Conservation (phyloP, 2,113 vertebrate genomes). For the Oncorhynchus kisutch region DNA sequence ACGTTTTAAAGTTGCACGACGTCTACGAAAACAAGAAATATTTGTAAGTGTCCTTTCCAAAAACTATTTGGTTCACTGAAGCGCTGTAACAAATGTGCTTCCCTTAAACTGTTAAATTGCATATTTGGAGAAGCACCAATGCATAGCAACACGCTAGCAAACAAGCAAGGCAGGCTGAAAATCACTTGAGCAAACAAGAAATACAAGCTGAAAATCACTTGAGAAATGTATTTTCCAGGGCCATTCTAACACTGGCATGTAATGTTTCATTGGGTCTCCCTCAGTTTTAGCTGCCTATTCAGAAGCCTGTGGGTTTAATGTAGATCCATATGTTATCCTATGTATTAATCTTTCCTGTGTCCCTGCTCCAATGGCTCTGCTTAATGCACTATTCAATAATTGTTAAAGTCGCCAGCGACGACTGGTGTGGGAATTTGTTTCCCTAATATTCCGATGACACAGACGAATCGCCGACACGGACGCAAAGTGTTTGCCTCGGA, state of each 20-base stretch:
- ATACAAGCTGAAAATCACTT: background rate
- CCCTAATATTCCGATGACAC: constrained; percentile 64
- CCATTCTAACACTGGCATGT: background rate
- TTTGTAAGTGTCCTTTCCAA: constrained; percentile 85
- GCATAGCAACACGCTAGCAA: background rate
- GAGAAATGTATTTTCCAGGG: background rate
- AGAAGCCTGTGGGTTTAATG: background rate
- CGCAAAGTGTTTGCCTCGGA: constrained; percentile 61
- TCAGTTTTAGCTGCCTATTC: background rate
- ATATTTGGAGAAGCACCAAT: background rate
- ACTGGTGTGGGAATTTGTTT: constrained; percentile 60
- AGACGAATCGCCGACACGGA: constrained; percentile 52
- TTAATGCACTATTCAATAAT: constrained; percentile 69
- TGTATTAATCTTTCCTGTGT: constrained; percentile 48
- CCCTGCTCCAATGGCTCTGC: constrained; percentile 36
- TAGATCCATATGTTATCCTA: constrained; percentile 21
- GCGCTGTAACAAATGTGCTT: background rate
- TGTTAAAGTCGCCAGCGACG: constrained; percentile 63
- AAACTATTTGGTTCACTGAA: background rate
- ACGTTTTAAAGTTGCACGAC: constrained; percentile 97
- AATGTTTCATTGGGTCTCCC: constrained; percentile 15
- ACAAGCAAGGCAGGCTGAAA: background rate
- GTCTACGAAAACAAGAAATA: constrained; percentile 99
- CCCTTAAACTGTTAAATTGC: background rate
- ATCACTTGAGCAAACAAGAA: background rate